phyloP scores from a whole-genome alignment of 2,113 vertebrate species.

The Nycticebus coucang region DNA sequence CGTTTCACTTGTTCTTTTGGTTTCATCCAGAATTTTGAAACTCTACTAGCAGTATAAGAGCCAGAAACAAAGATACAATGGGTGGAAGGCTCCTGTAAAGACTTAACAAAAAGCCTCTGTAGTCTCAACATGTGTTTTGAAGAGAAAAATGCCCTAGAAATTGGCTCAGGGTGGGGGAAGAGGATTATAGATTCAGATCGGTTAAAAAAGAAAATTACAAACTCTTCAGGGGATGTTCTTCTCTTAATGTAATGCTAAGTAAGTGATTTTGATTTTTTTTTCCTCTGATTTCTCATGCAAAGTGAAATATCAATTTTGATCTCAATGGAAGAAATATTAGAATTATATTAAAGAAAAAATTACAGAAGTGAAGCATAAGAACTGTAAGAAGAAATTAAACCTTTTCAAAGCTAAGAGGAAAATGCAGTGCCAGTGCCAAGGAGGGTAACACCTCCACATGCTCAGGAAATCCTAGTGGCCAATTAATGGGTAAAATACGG shows the following conservation, averaged over 20 bases:
- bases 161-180: neutral
- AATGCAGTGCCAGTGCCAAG: neutral
- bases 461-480: slow-evolving; percentile 2
- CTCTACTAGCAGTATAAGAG: neutral
- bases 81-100: neutral
- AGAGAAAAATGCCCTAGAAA: slow-evolving; percentile 11
- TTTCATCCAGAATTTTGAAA: slow-evolving; percentile 9
- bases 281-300: neutral
- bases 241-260: neutral
- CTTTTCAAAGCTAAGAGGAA: neutral
- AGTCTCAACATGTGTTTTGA: neutral
- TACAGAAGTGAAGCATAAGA: slow-evolving; percentile 51
- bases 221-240: neutral
- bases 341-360: slow-evolving; percentile 13
- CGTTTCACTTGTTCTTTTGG: neutral
- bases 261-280: slow-evolving; percentile 11
- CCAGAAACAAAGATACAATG: neutral
- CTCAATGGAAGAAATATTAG: neutral
- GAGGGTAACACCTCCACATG: neutral
- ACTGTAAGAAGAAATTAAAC: slow-evolving; percentile 72
- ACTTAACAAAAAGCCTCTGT: neutral
- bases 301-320: slow-evolving; percentile 41
- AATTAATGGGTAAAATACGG: slow-evolving; percentile 65
- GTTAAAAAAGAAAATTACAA: neutral
- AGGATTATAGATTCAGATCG: neutral